Base-by-base conservation (phyloP, 2,888 invertebrate species). In the Rutpela maculata region DNA sequence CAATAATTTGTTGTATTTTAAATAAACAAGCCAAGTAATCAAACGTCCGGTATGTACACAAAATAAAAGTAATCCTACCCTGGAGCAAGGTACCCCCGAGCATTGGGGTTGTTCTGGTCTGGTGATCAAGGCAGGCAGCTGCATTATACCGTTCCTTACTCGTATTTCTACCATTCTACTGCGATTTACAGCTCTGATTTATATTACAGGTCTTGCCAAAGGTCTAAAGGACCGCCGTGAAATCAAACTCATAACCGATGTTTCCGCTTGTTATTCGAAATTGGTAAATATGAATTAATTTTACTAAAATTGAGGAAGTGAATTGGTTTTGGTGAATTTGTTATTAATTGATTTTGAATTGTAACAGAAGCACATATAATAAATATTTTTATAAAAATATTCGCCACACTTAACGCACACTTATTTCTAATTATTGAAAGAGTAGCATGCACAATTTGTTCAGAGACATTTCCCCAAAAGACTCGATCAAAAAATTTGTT, bases 41-140 rank as follows among this genome's bases (percentile, higher is more conserved):
- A 17, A 43, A 43, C 10, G 22, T 31, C 67, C 67, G 59, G 15
- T 35, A 35, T 59, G 69, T 57, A 57, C 18, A 69, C 69, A 69
- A 43, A 75, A 68, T 60, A 68, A 60, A 60, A 79, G 43, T 75
- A 80, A 81, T 80, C 85, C 87, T 81, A 84, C 80, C 80, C 82
- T 84, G 81, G 74, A 79, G 82, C 79, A 77, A 79, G 79, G 80
- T 81, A 81, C 82, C 85, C 84, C 82, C 82, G 79, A 75, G 78
- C 78, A 76, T 67, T 84, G 86, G 89, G 89, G 89, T 89, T 88
- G 89, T 89, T 89, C 86, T 88, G 89, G 88, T 89, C 89, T 88
- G 88, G 82, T 89, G 89, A 89, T 89, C 89, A 87, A 87, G 88
- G 88, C 90, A 90, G 89, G 88, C 90, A 90, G 90, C 90, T 90